Conservation (phyloP, 2,888 invertebrate species). For the Euplexia lucipara region DNA sequence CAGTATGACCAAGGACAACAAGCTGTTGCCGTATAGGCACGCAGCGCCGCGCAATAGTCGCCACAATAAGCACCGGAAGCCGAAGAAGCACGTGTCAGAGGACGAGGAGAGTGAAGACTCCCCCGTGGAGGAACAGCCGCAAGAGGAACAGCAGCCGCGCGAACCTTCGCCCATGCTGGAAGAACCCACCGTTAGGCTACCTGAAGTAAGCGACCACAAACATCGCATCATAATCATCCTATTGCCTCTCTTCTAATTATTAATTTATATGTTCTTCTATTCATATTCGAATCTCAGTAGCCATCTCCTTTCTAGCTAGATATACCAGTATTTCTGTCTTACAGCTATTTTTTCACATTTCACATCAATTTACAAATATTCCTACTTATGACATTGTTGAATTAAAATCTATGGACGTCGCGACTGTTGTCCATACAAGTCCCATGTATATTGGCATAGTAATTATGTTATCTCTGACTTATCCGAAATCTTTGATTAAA, state of each 20-base stretch:
- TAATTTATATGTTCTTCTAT: too few relatives aligned
- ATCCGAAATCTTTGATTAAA: too few relatives aligned
- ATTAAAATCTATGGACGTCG: too few relatives aligned
- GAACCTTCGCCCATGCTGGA: conserved; percentile 90
- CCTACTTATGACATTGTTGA: too few relatives aligned
- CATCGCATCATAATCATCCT: not conserved
- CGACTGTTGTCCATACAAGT: too few relatives aligned
- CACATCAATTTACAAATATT: too few relatives aligned
- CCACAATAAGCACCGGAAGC: conserved; percentile 67
- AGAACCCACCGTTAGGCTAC: conserved; percentile 92
- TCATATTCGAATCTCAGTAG: too few relatives aligned
- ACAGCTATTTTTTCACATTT: too few relatives aligned
- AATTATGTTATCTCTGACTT: too few relatives aligned
- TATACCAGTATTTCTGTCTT: too few relatives aligned
- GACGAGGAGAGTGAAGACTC: conserved; percentile 82
- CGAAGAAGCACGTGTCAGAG: conserved; percentile 75
- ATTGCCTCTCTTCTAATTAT: not conserved
- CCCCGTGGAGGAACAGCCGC: conserved; percentile 68
- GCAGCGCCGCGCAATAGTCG: conserved; percentile 63
- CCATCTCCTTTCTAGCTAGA: too few relatives aligned
- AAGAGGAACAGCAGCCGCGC: conserved; percentile 69
- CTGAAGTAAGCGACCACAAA: conserved; percentile 83
- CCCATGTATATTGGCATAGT: too few relatives aligned
- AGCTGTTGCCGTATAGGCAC: conserved; percentile 63
- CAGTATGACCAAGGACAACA: conserved; percentile 71